phyloP scores from a whole-genome alignment of 2,113 vertebrate species.

The Cynopterus brachyotis region DNA sequence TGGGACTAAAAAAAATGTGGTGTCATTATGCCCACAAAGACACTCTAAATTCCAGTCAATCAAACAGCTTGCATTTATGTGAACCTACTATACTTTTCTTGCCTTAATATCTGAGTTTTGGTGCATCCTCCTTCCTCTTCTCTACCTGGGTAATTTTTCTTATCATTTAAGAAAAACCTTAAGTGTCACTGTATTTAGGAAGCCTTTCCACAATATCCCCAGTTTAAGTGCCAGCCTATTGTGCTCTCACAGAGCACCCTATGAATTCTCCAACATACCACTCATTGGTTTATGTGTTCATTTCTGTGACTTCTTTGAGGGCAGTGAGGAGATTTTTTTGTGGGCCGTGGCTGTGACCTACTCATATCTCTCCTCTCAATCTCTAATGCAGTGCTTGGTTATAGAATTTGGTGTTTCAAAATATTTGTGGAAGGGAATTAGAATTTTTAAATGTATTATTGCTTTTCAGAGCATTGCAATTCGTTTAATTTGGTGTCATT shows the following conservation, averaged over 20 bases:
- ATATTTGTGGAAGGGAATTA: background rate
- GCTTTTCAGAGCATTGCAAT: background rate
- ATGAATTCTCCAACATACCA: background rate
- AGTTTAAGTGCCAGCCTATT: background rate
- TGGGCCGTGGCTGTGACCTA: background rate
- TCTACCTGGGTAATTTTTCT: background rate
- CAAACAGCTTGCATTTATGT: background rate
- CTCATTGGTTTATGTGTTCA: background rate
- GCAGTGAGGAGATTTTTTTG: background rate
- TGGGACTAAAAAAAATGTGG: background rate
- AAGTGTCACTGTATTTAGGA: background rate
- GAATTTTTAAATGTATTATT: background rate
- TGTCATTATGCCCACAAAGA: background rate
- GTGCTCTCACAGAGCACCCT: background rate
- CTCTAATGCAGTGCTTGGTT: background rate
- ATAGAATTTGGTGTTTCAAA: background rate
- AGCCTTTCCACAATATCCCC: background rate
- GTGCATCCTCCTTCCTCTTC: background rate
- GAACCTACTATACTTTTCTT: background rate
- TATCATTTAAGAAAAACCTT: background rate
- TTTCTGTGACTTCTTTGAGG: background rate
- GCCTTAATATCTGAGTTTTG: background rate
- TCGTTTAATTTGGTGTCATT: background rate
- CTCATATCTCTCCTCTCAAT: background rate
- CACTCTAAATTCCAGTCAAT: background rate